Evolutionary conservation across 1,140 invertebrate species (phyloP), one percentile per base, ranked within the genome.

Genomic region (Sycobia sp.): DNA sequence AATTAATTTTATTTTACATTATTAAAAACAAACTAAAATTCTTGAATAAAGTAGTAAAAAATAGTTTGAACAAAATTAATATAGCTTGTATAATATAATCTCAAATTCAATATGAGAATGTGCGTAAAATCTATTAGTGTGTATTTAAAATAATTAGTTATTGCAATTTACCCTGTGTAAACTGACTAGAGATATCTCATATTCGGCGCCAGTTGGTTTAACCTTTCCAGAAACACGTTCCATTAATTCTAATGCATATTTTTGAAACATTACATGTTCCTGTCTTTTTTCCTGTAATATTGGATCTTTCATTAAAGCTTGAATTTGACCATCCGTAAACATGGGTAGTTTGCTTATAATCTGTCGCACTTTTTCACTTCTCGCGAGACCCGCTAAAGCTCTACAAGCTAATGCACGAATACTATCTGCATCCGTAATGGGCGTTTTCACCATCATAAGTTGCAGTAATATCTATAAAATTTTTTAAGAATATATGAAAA

Each of bases 201-300:
- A 86, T 73, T 92, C 90, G 46, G 87, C 85, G 3, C 89, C 90
- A 62, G 87, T 86, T 11, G 91, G 88, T 75, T 95, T 95, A 3
- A 89, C 89, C 83, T 95, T 95, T 3, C 96, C 95, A 20, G 94
- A 95, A 3, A 99, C 92, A 3, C 90, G 83, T 78, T 97, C 94
- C 57, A 99, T 85, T 14, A 99, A 82, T 71, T 96, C 91, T 16
- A 96, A 82, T 4, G 95, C 95, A 79, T 96, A 95, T 76, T 96
- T 96, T 79, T 97, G 96, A 81, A 99, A 99, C 75, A 90, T 90
- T 0, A 96, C 92, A 80, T 99, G 97, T 71, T 98, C 95, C 64
- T 92, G 89, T 0, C 94, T 84, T 79, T 96, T 97, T 80, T 99
- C 97, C 83, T 97, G 95, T 1, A 98, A 83, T 64, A 93, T 95